These are phyloP conservation scores for Eutrigla gurnardus DNA, from an alignment of 2,797 vertebrate species.

Conservation along the genomic window DNA sequence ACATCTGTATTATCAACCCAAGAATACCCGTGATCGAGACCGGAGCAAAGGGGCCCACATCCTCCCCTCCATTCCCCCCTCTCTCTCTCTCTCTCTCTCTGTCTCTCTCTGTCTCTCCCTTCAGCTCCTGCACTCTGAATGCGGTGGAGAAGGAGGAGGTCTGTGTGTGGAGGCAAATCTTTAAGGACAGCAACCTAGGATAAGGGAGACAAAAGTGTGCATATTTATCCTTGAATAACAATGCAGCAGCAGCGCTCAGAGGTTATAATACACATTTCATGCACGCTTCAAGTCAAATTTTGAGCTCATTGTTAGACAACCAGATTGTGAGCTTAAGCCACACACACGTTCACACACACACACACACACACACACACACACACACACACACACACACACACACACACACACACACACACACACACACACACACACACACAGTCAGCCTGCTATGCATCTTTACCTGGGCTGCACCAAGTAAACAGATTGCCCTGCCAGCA, in stretches of 20 bases:
- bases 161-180: conserved; percentile 49
- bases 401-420: conserved; percentile 26
- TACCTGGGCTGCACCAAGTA: conserved; percentile 67
- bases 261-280: conserved; percentile 48
- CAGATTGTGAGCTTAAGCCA: conserved; percentile 38
- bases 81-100: conserved; percentile 35
- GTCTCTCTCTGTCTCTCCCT: conserved; percentile 29
- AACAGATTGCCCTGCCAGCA: conserved; percentile 72
- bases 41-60: conserved; percentile 72
- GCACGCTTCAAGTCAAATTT: conserved; percentile 44
- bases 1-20: conserved; percentile 86
- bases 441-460: conserved; percentile 53
- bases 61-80: conserved; percentile 38
- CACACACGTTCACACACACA: conserved; percentile 26
- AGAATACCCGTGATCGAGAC: conserved; percentile 85
- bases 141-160: conserved; percentile 53
- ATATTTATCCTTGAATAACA: conserved; percentile 63
- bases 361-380: conserved; percentile 19
- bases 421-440: conserved; percentile 19
- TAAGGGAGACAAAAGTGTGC: conserved; percentile 68
- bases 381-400: conserved; percentile 25
- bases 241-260: conserved; percentile 36
- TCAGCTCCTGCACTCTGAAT: conserved; percentile 49
- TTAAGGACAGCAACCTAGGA: conserved; percentile 69
- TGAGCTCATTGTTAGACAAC: conserved; percentile 50